Conservation (phyloP, 2,113 vertebrate species). For the Ameiurus melas region DNA sequence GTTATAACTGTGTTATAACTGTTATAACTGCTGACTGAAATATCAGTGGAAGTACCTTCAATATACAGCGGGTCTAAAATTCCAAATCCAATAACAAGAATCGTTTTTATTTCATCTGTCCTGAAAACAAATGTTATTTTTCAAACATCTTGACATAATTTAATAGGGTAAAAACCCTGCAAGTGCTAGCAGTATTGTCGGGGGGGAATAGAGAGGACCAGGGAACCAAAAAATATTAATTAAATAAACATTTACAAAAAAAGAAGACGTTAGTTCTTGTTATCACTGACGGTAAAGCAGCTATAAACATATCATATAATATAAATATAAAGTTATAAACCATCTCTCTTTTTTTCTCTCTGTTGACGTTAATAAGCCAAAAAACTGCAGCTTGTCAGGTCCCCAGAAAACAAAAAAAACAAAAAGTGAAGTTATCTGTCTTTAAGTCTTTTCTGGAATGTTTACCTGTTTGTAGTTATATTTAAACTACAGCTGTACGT, state of each 20-base stretch:
- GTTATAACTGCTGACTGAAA: conserved; percentile 50
- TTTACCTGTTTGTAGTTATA: neutral
- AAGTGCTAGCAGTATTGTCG: neutral
- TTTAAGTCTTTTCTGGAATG: neutral
- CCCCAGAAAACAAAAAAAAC: neutral
- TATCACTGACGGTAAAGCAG: neutral
- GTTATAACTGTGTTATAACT: conserved; percentile 58
- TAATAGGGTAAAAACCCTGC: neutral
- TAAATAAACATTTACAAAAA: neutral
- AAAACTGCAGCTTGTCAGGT: neutral
- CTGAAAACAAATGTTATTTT: neutral
- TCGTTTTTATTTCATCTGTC: neutral
- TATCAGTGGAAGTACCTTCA: neutral
- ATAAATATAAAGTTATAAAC: neutral
- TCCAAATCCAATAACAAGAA: neutral
- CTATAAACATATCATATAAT: neutral
- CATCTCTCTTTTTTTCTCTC: neutral
- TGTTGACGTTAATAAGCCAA: neutral
- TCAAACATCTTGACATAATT: neutral
- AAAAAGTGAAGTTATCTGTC: neutral
- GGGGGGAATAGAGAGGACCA: neutral
- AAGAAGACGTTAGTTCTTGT: neutral
- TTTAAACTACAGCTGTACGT: neutral
- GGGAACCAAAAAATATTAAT: neutral
- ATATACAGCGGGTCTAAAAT: neutral